Evolutionary conservation across 2,888 invertebrate species (phyloP).

Genomic region (Tenodera sinensis): DNA sequence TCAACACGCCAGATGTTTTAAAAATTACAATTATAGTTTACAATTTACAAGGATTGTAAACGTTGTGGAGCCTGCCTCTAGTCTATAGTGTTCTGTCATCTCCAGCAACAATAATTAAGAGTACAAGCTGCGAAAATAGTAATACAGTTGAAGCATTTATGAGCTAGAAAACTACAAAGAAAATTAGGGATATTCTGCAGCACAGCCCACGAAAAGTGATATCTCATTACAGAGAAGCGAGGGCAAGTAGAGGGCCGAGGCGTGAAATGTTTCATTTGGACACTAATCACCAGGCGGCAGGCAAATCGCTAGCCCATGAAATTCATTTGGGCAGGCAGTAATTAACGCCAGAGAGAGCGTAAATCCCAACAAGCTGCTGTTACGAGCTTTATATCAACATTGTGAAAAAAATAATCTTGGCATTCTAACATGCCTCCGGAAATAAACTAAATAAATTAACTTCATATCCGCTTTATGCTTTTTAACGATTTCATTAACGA

Average conservation of each 20-base stretch:
- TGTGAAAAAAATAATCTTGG: neutral
- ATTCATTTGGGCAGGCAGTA: neutral
- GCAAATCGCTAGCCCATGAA: neutral
- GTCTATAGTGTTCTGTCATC: too few relatives aligned
- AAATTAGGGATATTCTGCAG: too few relatives aligned
- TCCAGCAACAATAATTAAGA: too few relatives aligned
- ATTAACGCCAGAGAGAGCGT: neutral
- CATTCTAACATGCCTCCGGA: neutral
- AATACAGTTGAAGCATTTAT: too few relatives aligned
- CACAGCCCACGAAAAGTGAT: neutral
- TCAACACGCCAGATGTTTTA: too few relatives aligned
- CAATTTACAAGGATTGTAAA: too few relatives aligned
- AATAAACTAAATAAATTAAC: neutral
- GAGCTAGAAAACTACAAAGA: too few relatives aligned
- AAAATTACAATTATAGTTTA: too few relatives aligned
- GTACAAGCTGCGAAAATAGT: too few relatives aligned
- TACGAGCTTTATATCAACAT: neutral
- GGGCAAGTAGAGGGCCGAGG: neutral
- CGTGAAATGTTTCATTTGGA: neutral
- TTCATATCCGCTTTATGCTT: neutral
- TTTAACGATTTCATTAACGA: neutral
- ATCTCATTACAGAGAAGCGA: neutral
- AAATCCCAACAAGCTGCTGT: neutral
- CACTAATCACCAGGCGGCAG: neutral
- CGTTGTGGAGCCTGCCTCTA: too few relatives aligned